A percentile compares a stretch with the other conserved stretches of the same genome.
Conservation (phyloP, 2,888 invertebrate species). For the Apamea anceps region DNA sequence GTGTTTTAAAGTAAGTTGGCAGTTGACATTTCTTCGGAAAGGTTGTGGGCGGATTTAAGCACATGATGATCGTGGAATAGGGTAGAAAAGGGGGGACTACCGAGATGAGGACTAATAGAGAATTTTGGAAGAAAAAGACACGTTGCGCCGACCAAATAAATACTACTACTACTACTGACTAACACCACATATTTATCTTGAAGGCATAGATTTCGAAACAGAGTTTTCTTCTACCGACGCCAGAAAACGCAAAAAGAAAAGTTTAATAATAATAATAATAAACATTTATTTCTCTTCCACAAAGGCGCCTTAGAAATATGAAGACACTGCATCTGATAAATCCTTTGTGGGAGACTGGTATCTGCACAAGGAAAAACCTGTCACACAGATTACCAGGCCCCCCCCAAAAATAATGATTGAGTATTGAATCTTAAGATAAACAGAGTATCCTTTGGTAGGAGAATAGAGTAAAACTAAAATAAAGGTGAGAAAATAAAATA, state of each 20-base stretch:
- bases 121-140: not conserved
- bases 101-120: not conserved
- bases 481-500: too few species aligned
- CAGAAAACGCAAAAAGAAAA: not conserved
- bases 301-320: too few species aligned
- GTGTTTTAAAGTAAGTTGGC: slow-evolving; percentile 18
- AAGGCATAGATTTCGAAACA: not conserved
- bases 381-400: too few species aligned
- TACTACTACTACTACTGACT: too few species aligned
- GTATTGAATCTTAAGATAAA: too few species aligned
- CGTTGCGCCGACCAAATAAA: not conserved
- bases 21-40: slow-evolving; percentile 13
- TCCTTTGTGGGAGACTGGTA: too few species aligned
- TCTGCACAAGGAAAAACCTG: too few species aligned
- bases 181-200: not conserved
- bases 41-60: not conserved
- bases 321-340: too few species aligned
- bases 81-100: not conserved
- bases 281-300: too few species aligned
- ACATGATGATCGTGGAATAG: not conserved
- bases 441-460: too few species aligned
- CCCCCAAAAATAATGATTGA: too few species aligned
- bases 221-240: not conserved
- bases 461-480: too few species aligned
- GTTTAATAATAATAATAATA: not conserved